Evolutionary conservation across 2,113 vertebrate species (phyloP), one percentile per base, ranked within the genome.

Genomic region (Daphoenositta chrysoptera): DNA sequence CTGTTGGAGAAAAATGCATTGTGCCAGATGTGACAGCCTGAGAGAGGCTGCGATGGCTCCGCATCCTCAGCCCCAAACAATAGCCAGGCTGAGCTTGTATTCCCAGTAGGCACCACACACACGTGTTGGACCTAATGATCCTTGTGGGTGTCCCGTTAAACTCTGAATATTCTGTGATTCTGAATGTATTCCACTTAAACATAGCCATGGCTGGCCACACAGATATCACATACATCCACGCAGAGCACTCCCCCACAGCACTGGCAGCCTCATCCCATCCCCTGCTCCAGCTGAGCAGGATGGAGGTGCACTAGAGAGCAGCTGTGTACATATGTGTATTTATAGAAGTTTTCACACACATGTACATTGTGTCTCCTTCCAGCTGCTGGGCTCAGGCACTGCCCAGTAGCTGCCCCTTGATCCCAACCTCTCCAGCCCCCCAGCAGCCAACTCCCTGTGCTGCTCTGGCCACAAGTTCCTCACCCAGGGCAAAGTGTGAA

Each of bases 241-340:
- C 13, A 26, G 40, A 42, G 30, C 48, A 6, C 39, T 58, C 18
- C 3, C 30, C 15, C 63, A 10, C 39, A 42, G 79, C 10, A 5
- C 47, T 21, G 28, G 47, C 9, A 15, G 48, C 75, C 22, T 60
- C 76, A 64, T 33, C 60, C 44, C 45, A 21, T 9, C 1, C 7
- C 28, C 27, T 47, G 15, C 48, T 70, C 35, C 48, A 42, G 33
- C 47, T 69, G 84, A 73, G 48, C 54, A 50, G 50, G 48, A 30
- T 22, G 15, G 58, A 63, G 27, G 18, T 44, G 37, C 2, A 1
- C 61, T 12, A 10, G 22, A 51, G 23, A 83, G 66, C 14, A 3
- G 11, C 11, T 15, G 15, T 27, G 23, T 19, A 2, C 10, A 1
- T 28, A 2, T 31, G 13, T 45, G 3, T 39, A 2, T 63, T 35